A percentile compares a stretch with the other conserved stretches of the same genome.
phyloP scores from a whole-genome alignment of 23 tunicate genomes.

The Ascidia mentula region DNA sequence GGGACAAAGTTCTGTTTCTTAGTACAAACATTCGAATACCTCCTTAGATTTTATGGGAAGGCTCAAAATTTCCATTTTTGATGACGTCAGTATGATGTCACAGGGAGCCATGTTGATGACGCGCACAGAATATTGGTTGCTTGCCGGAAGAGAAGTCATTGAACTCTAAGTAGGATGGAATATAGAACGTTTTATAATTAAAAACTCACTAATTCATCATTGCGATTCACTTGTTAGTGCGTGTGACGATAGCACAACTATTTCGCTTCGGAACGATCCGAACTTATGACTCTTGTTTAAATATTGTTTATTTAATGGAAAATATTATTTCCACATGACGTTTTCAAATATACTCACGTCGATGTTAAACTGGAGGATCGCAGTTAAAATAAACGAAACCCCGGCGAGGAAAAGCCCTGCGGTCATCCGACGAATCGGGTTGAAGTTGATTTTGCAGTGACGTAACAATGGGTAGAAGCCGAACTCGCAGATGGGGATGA shows the following conservation, averaged over 20 bases:
- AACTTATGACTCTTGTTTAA: too few species aligned
- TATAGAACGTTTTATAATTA: too few species aligned
- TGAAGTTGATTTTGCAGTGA: slow-evolving; percentile 54
- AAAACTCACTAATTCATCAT: too few species aligned
- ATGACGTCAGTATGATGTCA: slow-evolving; percentile 42
- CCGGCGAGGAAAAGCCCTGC: slow-evolving; percentile 76
- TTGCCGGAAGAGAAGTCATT: slow-evolving; percentile 45
- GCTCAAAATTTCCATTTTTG: neutral
- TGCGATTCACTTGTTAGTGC: neutral
- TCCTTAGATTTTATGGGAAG: neutral
- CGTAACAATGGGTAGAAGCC: slow-evolving; percentile 74
- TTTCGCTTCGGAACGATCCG: too few species aligned
- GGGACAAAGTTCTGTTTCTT: too few species aligned
- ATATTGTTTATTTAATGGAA: too few species aligned
- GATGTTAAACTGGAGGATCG: slow-evolving; percentile 71
- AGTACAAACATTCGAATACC: slow-evolving; percentile 8
- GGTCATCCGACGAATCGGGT: slow-evolving; percentile 61
- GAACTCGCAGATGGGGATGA: slow-evolving; percentile 77
- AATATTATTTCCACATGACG: neutral
- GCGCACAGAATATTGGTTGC: slow-evolving; percentile 53
- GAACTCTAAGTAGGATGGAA: slow-evolving; percentile 9
- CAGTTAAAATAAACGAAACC: slow-evolving; percentile 73
- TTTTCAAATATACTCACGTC: slow-evolving; percentile 35
- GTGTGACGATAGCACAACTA: neutral
- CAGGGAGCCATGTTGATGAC: slow-evolving; percentile 58